Percentiles rank a stretch among this genome's conserved stretches.
These are phyloP conservation scores for Anomalospiza imberbis DNA, from an alignment of 2,797 vertebrate species.

Conservation along the genomic window DNA sequence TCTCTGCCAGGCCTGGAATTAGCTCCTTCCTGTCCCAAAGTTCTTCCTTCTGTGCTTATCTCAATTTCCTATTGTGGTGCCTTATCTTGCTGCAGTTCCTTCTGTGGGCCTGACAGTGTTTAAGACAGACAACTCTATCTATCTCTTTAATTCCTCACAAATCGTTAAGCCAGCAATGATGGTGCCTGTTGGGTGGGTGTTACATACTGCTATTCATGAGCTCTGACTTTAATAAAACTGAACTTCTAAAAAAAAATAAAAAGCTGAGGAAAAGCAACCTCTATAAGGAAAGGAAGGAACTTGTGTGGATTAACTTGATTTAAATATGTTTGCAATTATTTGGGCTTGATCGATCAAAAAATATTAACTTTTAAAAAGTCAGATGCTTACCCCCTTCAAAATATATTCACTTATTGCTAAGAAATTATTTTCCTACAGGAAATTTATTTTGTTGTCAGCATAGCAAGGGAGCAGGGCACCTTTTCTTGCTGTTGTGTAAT, in stretches of 20 bases:
- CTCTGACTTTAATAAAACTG: neutral
- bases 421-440: neutral
- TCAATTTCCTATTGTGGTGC: accelerated
- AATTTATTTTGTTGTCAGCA: neutral
- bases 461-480: accelerated
- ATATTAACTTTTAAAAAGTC: neutral
- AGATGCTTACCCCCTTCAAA: accelerated
- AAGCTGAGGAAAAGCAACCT: accelerated
- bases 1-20: neutral
- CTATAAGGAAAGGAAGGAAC: neutral
- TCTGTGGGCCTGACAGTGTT: neutral
- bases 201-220: neutral
- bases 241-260: neutral
- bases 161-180: neutral
- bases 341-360: neutral
- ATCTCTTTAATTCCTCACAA: neutral
- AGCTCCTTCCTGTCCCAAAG: accelerated
- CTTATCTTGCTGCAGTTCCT: neutral
- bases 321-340: neutral
- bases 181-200: neutral
- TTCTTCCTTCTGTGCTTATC: neutral
- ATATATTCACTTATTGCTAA: neutral
- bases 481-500: neutral
- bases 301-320: neutral
- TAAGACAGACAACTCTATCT: neutral